phyloP scores from a whole-genome alignment of 2,888 invertebrate genomes.

The Aproaerema taeniolella region DNA sequence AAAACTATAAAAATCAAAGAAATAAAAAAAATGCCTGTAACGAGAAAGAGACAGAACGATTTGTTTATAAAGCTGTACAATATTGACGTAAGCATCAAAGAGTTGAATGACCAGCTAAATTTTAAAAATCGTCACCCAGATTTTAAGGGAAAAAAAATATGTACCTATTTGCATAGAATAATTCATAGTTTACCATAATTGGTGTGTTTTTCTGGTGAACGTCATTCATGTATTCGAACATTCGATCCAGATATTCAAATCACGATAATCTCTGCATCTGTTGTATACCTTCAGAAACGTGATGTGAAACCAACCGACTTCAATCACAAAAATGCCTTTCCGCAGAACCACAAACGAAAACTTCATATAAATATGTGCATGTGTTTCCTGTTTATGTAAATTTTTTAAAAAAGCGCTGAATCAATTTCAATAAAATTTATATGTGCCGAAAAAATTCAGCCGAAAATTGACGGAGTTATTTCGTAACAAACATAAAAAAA shows the following conservation, averaged over 20 bases:
- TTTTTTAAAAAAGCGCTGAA: too few species aligned
- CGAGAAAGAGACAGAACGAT: background rate
- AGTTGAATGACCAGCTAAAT: slow-evolving; percentile 63
- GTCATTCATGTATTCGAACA: slow-evolving; percentile 45
- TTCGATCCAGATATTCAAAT: slow-evolving; percentile 59
- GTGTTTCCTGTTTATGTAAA: too few species aligned
- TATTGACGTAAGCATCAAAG: slow-evolving; percentile 2
- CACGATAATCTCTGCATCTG: slow-evolving; percentile 31
- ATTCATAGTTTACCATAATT: slow-evolving; percentile 45
- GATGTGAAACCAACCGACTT: slow-evolving; percentile 30
- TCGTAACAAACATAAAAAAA: too few species aligned
- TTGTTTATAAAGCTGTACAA: slow-evolving; percentile 1
- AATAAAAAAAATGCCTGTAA: background rate
- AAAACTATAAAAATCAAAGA: too few species aligned
- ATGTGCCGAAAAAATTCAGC: too few species aligned
- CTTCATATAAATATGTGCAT: too few species aligned
- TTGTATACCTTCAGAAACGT: slow-evolving; percentile 31
- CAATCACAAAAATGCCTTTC: too few species aligned
- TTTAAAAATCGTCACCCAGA: slow-evolving; percentile 60
- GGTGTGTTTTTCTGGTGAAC: slow-evolving; percentile 36
- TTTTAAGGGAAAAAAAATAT: slow-evolving; percentile 51
- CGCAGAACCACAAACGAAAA: too few species aligned
- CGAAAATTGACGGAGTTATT: too few species aligned
- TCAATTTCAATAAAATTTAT: too few species aligned
- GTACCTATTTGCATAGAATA: slow-evolving; percentile 49